Percentiles rank a stretch among this genome's conserved stretches.
phyloP scores from a whole-genome alignment of 2,888 invertebrate species.

The Cotesia congregata region DNA sequence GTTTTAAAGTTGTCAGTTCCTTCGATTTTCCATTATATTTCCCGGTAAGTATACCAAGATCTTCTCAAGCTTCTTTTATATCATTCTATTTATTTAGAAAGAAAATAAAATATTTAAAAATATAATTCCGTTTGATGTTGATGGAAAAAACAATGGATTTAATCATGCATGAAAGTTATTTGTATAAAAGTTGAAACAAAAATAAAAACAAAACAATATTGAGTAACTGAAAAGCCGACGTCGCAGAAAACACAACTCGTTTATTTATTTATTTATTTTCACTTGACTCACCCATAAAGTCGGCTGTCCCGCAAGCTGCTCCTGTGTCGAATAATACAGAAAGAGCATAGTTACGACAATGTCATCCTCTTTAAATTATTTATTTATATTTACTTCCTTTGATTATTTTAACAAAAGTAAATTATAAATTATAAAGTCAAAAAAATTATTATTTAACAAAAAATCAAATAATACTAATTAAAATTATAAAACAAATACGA shows the following conservation, averaged over 20 bases:
- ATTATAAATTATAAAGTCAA: constrained; percentile 8
- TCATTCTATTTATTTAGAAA: not conserved
- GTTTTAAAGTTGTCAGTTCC: too few relatives aligned
- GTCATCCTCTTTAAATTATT: constrained; percentile 34
- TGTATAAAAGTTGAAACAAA: constrained; percentile 30
- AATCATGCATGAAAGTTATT: constrained; percentile 39
- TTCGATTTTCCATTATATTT: too few relatives aligned
- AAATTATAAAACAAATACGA: constrained; percentile 49
- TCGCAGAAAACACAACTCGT: constrained; percentile 51
- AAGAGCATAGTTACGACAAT: constrained; percentile 61
- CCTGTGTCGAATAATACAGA: constrained; percentile 73
- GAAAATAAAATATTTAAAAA: constrained; percentile 16
- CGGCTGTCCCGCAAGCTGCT: constrained; percentile 92
- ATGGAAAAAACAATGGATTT: constrained; percentile 25
- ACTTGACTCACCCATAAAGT: constrained; percentile 82
- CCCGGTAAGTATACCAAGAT: too few relatives aligned
- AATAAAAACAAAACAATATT: constrained; percentile 41
- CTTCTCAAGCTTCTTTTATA: too few relatives aligned
- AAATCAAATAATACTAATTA: constrained; percentile 2
- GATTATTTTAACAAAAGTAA: constrained; percentile 11
- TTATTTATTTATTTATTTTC: constrained; percentile 43
- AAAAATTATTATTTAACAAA: not conserved
- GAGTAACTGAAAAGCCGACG: constrained; percentile 60
- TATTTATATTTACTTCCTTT: constrained; percentile 19
- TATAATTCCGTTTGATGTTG: not conserved